phyloP scores from a whole-genome alignment of 2,797 vertebrate species.

The Dallia pectoralis region DNA sequence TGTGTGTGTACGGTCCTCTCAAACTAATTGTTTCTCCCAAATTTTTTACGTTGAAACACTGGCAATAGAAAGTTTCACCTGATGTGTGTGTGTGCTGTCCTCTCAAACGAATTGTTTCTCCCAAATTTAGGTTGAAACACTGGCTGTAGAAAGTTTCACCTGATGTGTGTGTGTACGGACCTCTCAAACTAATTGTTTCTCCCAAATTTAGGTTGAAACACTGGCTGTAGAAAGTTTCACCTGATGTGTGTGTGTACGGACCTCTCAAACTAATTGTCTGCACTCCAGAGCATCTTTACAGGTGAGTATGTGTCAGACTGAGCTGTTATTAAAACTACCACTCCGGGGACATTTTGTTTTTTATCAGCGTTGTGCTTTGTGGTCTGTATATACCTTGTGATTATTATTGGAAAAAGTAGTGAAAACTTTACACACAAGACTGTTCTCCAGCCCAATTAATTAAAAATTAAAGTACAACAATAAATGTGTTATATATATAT shows the following conservation, averaged over 20 bases:
- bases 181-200: neutral
- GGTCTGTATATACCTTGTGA: neutral
- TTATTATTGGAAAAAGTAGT: neutral
- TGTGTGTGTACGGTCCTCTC: neutral
- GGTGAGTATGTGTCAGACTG: neutral
- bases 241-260: too few species aligned
- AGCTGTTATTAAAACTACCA: neutral
- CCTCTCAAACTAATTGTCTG: too few species aligned
- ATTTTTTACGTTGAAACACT: too few species aligned
- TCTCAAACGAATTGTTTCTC: too few species aligned
- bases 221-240: too few species aligned
- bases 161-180: neutral
- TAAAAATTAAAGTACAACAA: neutral
- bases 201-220: too few species aligned
- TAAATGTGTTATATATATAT: neutral
- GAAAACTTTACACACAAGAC: neutral
- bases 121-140: too few species aligned
- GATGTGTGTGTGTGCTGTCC: too few species aligned
- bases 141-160: too few species aligned
- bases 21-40: neutral
- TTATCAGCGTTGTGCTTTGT: neutral
- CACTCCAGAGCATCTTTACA: neutral
- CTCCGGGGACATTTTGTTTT: neutral
- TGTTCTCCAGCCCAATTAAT: slow-evolving; percentile 23
- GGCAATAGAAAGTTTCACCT: too few species aligned